Evolutionary conservation across 2,797 vertebrate genomes (phyloP), one percentile per base, ranked within the genome.

Genomic region (Chiroxiphia lanceolata): DNA sequence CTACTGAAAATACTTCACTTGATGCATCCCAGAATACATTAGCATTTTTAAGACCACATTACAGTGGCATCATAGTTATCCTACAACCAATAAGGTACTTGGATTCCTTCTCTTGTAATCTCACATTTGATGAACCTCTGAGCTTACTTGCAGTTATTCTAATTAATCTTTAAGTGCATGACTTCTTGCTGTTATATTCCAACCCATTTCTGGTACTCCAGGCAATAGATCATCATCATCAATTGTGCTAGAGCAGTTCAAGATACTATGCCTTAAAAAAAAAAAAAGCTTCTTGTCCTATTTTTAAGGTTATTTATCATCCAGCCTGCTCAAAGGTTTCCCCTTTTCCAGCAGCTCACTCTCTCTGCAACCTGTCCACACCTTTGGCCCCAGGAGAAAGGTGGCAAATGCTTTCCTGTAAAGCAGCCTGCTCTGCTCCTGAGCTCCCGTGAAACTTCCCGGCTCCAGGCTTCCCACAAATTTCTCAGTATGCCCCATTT

Each of bases 131-230:
- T 91, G 89, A 95, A 74, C 82, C 60, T 82, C 68, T 6, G 33
- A 85, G 51, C 84, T 87, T 75, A 85, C 87, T 87, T 0, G 0
- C 89, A 42, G 64, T 93, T 89, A 83, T 50, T 93, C 78, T 94
- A 96, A 95, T 96, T 95, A 94, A 96, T 95, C 95, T 95, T 90
- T 87, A 89, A 94, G 89, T 94, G 84, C 64, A 34, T 70, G 89
- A 87, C 89, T 96, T 85, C 70, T 84, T 87, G 87, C 83, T 87
- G n/a, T 95, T 90, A 79, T n/a, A 84, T 42, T 89, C 51, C 68
- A 74, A 72, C 87, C 89, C 64, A 63, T 87, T 92, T 89, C 83
- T 90, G 81, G 75, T 82, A 80, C 54, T 85, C 50, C 54, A 82
- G 60, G 84, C 91, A 92, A 95, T 72, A 83, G 67, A 92, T 94